Evolutionary conservation across 2,797 vertebrate genomes (phyloP), one percentile per base, ranked within the genome.

Genomic region (Anguilla megastoma): DNA sequence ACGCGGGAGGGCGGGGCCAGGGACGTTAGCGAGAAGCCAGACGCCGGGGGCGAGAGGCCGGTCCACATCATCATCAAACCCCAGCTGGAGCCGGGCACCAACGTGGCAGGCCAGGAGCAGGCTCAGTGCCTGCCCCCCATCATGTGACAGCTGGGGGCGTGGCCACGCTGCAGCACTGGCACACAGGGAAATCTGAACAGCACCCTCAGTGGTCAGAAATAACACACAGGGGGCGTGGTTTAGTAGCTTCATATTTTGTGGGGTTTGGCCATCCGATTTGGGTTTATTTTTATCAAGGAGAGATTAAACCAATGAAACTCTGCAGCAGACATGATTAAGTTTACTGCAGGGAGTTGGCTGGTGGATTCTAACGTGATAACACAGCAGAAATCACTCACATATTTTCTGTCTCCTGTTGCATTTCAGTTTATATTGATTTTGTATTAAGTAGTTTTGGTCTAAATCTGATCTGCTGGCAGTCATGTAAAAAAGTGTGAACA

Each of bases 1-100:
- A 87, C 89, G 89, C 90, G 90, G 2, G 95, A 96, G 50, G 86
- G 92, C 2, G 87, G 58, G 7, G 90, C 85, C 83, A 90, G 91
- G 60, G 33, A 89, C 85, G 90, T 91, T 66, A 79, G 24, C 1
- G 91, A 93, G 6, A 92, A 92, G 84, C 91, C 89, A 60, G 90
- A 90, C 21, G 91, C 90, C 54, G 88, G 52, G 27, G 71, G 92
- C 58, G 95, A 95, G 88, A 93, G 94, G 87, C 92, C 95, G 0
- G 91, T 96, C 82, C 95, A 96, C 90, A 96, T 96, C 90, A 86
- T 95, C 91, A 95, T 97, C 92, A 93, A 95, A 88, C 91, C 95
- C 88, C 93, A 96, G 24, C 91, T 93, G 71, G 93, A 93, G 30
- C 89, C 90, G 21, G 90, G 89, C 89, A 60, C 86, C 10, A 93